Percentiles rank a stretch among this genome's conserved stretches.
Conservation (phyloP, 2,797 vertebrate genomes). For the Hyperoplus immaculatus region DNA sequence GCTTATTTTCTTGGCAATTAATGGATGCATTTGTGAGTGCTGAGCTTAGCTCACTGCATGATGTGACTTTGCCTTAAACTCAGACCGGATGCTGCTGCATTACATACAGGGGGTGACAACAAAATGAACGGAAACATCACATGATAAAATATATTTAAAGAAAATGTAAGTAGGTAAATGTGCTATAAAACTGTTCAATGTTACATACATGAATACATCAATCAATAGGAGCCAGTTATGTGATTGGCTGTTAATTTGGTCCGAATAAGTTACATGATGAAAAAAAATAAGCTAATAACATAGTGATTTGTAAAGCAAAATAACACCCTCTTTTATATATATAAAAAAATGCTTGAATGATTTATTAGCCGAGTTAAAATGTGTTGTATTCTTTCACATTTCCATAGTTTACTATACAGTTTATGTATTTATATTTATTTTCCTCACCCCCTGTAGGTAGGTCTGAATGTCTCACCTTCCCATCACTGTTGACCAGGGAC, state of each 20-base stretch:
- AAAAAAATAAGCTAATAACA: not conserved
- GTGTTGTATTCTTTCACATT: too few relatives aligned
- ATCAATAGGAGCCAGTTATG: not conserved
- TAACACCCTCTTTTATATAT: too few relatives aligned
- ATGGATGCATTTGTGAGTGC: constrained; percentile 34
- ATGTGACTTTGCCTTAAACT: constrained; percentile 41
- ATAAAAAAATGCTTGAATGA: too few relatives aligned
- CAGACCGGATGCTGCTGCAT: constrained; percentile 47
- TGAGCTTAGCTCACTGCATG: constrained; percentile 71
- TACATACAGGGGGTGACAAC: constrained; percentile 46
- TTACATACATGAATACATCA: not conserved
- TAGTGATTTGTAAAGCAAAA: too few relatives aligned
- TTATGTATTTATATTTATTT: constrained; percentile 27
- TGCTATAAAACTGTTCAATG: not conserved
- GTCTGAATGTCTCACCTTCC: constrained; percentile 38
- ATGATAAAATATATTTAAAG: not conserved
- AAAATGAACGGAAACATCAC: constrained; percentile 21
- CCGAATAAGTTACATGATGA: not conserved
- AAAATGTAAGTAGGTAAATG: not conserved
- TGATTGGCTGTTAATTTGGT: not conserved
- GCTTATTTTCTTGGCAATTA: constrained; percentile 42
- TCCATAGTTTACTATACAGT: too few relatives aligned
- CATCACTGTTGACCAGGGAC: constrained; percentile 28
- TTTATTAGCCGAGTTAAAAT: too few relatives aligned
- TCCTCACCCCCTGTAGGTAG: constrained; percentile 41